Evolutionary conservation across 2,888 invertebrate genomes (phyloP), one percentile per base, ranked within the genome.

Genomic region (Spilarctia lutea): DNA sequence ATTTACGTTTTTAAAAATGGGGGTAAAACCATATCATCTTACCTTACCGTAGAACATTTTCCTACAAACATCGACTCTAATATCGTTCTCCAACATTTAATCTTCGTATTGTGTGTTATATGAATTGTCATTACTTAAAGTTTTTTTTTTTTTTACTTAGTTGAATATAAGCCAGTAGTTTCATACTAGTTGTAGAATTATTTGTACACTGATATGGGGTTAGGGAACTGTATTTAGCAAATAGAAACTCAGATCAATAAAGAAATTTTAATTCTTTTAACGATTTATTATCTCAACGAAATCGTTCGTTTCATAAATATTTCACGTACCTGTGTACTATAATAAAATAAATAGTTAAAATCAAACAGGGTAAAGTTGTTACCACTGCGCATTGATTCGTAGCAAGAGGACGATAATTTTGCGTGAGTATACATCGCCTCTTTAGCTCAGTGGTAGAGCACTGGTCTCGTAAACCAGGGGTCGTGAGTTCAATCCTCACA

Each of bases 381-480:
- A 63, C 13, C 8, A 2, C 18, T 63, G 18, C 30, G 11, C 35
- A 35, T 68, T 35, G 35, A 30, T 68, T 75, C 67, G 84, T 78
- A 85, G 77, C 79, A 88, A 52, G 3, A 24, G 81, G 30, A 79
- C 65, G 77, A 79, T 71, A 88, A 93, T 94, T 95, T 94, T 89
- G 91, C 90, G 72, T 27, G 0, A 3, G 27, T 77, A 67, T 48
- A 35, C 89, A 91, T 89, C 91, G 97, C 97, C 97, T 97, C 97
- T 97, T 97, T 97, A 97, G 97, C 97, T 97, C 97, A 97, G 97
- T 97, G 97, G 97, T 97, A 97, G 97, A 97, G 97, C 97, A 97
- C 97, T 97, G 97, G 97, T 97, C 97, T 97, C 97, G 97, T 97
- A 97, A 97, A 97, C 97, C 97, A 97, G 97, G 97, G 97, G 97